Conservation (phyloP, 2,797 vertebrate genomes). For the Xiphorhynchus erythropygius region DNA sequence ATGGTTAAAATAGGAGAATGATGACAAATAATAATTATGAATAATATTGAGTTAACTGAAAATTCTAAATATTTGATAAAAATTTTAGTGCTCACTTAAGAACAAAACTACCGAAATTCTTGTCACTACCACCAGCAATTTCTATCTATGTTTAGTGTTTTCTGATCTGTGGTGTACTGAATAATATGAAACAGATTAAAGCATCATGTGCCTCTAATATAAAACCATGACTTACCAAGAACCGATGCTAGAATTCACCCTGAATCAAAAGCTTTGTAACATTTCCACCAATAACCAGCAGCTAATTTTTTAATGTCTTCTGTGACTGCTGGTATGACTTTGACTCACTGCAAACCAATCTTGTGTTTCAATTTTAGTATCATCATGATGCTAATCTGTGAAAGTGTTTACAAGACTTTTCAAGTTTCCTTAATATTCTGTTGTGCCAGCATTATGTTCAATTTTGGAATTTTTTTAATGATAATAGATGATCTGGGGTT, state of each 20-base stretch:
- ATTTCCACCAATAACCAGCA: not conserved
- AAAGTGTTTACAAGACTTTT: not conserved
- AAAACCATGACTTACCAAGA: not conserved
- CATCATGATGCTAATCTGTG: not conserved
- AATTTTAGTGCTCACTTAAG: not conserved
- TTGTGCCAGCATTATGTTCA: not conserved
- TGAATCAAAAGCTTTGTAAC: not conserved
- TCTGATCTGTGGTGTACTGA: not conserved
- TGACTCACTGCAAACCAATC: not conserved
- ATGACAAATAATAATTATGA: not conserved
- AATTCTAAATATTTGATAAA: not conserved
- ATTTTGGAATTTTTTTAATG: not conserved
- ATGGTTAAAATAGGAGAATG: not conserved
- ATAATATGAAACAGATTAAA: not conserved
- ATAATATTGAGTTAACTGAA: not conserved
- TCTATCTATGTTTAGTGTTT: not conserved
- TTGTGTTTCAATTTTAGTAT: not conserved
- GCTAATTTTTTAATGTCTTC: not conserved
- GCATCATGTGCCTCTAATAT: not conserved
- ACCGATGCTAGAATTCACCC: not conserved
- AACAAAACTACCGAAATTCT: not conserved
- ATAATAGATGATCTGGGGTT: not conserved
- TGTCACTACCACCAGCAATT: not conserved
- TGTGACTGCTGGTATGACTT: not conserved
- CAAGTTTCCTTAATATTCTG: not conserved